Base-by-base conservation (phyloP, 2,113 vertebrate genomes). In the Rhinopomastus cyanomelas region DNA sequence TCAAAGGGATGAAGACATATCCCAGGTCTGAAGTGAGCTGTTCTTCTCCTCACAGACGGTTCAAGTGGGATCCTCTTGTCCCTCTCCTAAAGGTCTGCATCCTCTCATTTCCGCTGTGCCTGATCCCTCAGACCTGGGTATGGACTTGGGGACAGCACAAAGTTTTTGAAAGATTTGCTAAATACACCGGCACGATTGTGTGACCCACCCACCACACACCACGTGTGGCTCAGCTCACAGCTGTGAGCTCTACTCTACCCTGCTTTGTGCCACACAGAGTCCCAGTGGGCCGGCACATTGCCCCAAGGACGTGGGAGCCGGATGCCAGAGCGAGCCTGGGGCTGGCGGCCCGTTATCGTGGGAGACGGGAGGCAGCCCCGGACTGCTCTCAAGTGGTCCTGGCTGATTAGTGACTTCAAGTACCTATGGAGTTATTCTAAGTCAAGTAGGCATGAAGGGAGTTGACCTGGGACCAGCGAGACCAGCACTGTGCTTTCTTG, bases 351-450 rank as follows among this genome's bases (percentile, higher is more conserved):
- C 0, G 67, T 96, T 96, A 96, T 96, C 95, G 2, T 3, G 3
- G 78, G 92, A 94, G 92, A 81, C 8, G 0, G 94, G 71, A 96
- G 94, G 94, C 94, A 95, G 94, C 75, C 87, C 65, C 1, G 8
- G 81, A 81, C 92, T 93, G 74, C 66, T 93, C 55, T 96, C 91
- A 96, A 96, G 95, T 96, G 95, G 71, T 61, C 89, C 55, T 2
- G 17, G 67, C 91, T 95, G 94, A 96, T 96, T 93, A 96, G 91
- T 93, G 87, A 79, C 74, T 96, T 94, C 84, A 96, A 96, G 92
- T 94, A 81, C 91, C 91, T 89, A 65, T 1, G 1, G 91, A 96
- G 92, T 96, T 96, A 95, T 96, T 96, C 95, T 95, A 94, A 96
- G 95, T 93, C 94, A 95, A 95, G 94, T 93, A 93, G 92, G 89